Evolutionary conservation across 2,113 vertebrate genomes (phyloP), one percentile per base, ranked within the genome.

Genomic region (Marmota monax): DNA sequence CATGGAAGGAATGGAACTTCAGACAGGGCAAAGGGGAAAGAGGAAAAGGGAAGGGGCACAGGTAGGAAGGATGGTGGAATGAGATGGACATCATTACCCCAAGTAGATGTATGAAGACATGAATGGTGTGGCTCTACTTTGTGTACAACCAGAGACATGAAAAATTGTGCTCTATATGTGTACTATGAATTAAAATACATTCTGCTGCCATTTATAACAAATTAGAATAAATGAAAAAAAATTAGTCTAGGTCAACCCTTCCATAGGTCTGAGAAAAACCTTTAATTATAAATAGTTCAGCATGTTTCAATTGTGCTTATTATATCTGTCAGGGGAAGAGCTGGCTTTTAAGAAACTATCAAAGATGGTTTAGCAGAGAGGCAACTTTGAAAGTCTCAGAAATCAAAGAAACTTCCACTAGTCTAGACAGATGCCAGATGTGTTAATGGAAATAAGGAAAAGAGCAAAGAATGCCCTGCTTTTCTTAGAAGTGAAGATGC

Each of bases 331-430:
- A 42, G 77, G 45, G 61, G 77, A 63, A 78, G 58, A 96, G 78
- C 13, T 70, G 39, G n/a, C 51, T 96, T 95, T 95, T 67, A 84
- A 96, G 80, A 92, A 87, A 79, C 56, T 84, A 88, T 85, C 48
- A 69, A 92, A 88, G 51, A 93, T 90, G 73, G 20, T 74, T 90
- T 78, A 88, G 85, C 58, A 88, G 70, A 95, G 90, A 97, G 51
- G 39, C 27, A 95, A 58, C 48, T 93, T 61, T 91, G 51, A 88
- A 74, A 92, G 80, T 14, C 39, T 91, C 39, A 86, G 84, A 88
- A 96, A 83, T 93, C n/a, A 90, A 97, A 94, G 84, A 82, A 56
- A 22, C 5, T 73, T 90, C 77, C 56, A 45, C n/a, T 92, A 39
- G 67, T 90, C 61, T 74, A 94, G 87, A 86, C 37, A 93, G 83